Conservation (phyloP, 2,113 vertebrate species). For the Mirounga angustirostris region DNA sequence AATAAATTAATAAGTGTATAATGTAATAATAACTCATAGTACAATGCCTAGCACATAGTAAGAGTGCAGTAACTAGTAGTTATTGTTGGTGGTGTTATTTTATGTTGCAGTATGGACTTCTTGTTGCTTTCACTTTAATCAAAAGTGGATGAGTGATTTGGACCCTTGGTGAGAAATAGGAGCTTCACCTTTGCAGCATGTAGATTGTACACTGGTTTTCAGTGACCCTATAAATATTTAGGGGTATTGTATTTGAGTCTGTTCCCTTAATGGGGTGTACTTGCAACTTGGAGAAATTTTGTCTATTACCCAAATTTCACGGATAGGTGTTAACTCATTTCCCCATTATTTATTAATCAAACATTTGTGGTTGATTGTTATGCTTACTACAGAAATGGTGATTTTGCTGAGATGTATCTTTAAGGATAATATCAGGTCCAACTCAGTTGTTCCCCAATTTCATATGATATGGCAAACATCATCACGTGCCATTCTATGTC, state of each 20-base stretch:
- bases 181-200: not conserved
- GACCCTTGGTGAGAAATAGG: not conserved
- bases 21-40: not conserved
- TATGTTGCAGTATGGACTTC: not conserved
- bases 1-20: not conserved
- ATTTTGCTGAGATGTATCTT: not conserved
- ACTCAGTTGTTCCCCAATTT: not conserved
- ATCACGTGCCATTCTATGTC: not conserved
- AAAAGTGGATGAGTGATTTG: not conserved
- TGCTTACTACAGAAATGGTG: not conserved
- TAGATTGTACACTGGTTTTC: not conserved
- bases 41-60: not conserved
- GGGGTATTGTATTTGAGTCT: not conserved
- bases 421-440: not conserved
- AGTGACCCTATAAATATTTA: not conserved
- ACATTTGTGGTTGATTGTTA: not conserved
- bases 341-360: conserved; percentile 12
- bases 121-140: not conserved
- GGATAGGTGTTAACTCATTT: not conserved
- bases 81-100: not conserved
- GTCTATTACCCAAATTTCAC: not conserved
- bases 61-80: not conserved
- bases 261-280: not conserved
- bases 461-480: not conserved
- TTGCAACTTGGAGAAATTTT: conserved; percentile 24